These are phyloP conservation scores for Aleiodes sp. DNA, from an alignment of 1,140 invertebrate species.

Conservation along the genomic window DNA sequence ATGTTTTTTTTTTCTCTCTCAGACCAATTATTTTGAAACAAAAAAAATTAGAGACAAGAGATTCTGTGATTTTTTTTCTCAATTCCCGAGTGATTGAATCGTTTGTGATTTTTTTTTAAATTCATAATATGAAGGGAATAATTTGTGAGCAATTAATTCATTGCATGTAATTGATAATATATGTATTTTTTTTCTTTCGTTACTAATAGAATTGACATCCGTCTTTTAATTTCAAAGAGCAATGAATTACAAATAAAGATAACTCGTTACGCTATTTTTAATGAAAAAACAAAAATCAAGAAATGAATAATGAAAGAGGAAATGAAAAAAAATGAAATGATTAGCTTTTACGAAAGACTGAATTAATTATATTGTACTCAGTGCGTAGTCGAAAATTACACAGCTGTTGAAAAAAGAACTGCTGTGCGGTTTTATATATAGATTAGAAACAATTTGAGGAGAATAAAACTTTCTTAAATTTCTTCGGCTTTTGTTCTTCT, in stretches of 20 bases:
- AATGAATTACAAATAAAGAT: slow-evolving; percentile 10
- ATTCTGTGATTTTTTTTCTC: slow-evolving; percentile 42
- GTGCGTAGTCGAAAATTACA: slow-evolving; percentile 17
- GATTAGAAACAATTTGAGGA: not conserved
- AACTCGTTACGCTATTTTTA: slow-evolving; percentile 2
- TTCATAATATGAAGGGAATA: not conserved
- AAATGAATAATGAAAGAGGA: not conserved
- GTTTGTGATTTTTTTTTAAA: not conserved
- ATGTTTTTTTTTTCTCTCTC: not conserved
- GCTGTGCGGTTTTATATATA: slow-evolving; percentile 2
- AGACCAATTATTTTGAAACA: not conserved
- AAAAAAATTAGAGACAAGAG: slow-evolving; percentile 30
- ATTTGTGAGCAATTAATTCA: not conserved
- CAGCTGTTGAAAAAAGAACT: slow-evolving; percentile 15
- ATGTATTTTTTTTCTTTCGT: too few species aligned
- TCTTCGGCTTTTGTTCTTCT: not conserved
- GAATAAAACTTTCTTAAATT: too few species aligned
- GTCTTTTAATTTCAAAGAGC: not conserved
- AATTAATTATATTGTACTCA: slow-evolving; percentile 41
- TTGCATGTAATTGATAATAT: not conserved
- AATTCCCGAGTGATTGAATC: slow-evolving; percentile 11
- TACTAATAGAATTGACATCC: too few species aligned
- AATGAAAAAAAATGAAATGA: slow-evolving; percentile 26
- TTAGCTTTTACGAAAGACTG: slow-evolving; percentile 39
- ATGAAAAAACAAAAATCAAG: not conserved